A percentile compares a stretch with the other conserved stretches of the same genome.
Conservation (phyloP, 2,888 invertebrate genomes). For the Rhingia campestris region DNA sequence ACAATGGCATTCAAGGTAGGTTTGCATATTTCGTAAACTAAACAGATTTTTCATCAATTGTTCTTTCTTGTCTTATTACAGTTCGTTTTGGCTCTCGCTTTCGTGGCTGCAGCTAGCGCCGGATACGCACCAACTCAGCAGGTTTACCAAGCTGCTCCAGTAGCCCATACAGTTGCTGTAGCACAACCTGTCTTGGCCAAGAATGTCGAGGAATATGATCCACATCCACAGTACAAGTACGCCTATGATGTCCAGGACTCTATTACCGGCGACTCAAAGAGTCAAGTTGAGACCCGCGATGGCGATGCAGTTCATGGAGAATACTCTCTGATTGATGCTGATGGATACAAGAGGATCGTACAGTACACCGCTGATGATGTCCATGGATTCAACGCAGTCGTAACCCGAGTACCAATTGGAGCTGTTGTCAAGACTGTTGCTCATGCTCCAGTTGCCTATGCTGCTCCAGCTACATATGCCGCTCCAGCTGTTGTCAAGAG, state of each 20-base stretch:
- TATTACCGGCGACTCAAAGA: conserved; percentile 81
- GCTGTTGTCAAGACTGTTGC: conserved; percentile 19
- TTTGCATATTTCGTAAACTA: conserved; percentile 6
- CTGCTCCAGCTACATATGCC: conserved; percentile 39
- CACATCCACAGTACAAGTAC: conserved; percentile 79
- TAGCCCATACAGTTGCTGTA: conserved; percentile 23
- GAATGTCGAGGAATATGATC: conserved; percentile 74
- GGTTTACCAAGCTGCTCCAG: conserved; percentile 75
- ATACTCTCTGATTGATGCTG: conserved; percentile 81
- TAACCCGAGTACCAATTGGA: conserved; percentile 78
- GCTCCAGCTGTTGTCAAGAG: conserved; percentile 34
- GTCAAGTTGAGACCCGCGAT: conserved; percentile 80
- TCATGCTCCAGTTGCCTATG: conserved; percentile 21
- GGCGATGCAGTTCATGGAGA: conserved; percentile 81
- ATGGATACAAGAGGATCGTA: conserved; percentile 80
- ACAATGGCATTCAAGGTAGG: conserved; percentile 80
- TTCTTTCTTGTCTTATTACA: conserved; percentile 58
- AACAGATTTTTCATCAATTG: neutral
- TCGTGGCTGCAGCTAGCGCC: conserved; percentile 80
- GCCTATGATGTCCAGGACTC: conserved; percentile 80
- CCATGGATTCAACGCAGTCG: conserved; percentile 81
- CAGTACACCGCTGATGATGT: conserved; percentile 79
- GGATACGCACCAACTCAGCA: conserved; percentile 67
- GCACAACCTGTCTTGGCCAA: conserved; percentile 64
- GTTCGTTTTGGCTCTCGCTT: conserved; percentile 79